Conservation (phyloP, 1,140 invertebrate species). For the Leguminivora glycinivorella region DNA sequence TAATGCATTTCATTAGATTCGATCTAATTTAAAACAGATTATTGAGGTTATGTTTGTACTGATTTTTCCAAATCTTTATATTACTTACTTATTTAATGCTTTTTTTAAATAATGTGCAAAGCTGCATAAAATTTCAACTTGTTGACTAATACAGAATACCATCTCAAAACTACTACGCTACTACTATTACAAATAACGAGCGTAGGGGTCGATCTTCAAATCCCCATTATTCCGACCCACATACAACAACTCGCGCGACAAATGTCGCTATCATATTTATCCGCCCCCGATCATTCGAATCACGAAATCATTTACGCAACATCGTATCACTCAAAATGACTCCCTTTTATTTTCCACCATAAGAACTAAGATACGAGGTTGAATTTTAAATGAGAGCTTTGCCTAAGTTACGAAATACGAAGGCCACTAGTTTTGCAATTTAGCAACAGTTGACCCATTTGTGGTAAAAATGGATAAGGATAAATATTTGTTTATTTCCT, state of each 20-base stretch:
- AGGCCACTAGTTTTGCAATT: neutral
- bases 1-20: too few species aligned
- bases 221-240: constrained; percentile 2
- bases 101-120: too few species aligned
- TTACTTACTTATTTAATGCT: too few species aligned
- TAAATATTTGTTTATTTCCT: neutral
- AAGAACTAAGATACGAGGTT: neutral
- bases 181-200: neutral
- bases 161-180: neutral
- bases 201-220: neutral
- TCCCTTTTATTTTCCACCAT: neutral
- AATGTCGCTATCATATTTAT: neutral
- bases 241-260: constrained; percentile 4
- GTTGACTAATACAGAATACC: constrained; percentile 5
- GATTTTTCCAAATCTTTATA: too few species aligned
- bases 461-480: neutral
- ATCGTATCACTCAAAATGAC: neutral
- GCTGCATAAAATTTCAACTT: neutral
- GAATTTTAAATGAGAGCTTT: neutral
- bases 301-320: neutral
- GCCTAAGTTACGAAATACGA: neutral
- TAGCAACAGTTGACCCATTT: constrained; percentile 12
- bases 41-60: too few species aligned
- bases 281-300: neutral
- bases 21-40: too few species aligned